Evolutionary conservation across 2,888 invertebrate genomes (phyloP).

Genomic region (Megastigmus dorsalis): DNA sequence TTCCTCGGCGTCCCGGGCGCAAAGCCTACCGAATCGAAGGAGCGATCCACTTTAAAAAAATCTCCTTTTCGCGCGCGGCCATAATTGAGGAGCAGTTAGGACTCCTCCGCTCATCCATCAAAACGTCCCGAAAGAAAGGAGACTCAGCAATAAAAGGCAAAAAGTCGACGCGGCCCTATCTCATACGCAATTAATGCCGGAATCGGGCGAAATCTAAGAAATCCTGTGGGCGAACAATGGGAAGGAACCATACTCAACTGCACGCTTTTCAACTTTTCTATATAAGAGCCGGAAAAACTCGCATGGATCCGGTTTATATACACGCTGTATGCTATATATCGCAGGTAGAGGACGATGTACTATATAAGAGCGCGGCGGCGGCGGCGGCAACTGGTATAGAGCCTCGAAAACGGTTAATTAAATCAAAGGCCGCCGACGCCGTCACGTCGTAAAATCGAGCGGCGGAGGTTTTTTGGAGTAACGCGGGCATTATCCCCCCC

Average conservation of each 20-base stretch:
- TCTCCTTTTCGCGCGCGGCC: conserved; percentile 30
- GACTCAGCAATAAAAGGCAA: conserved; percentile 38
- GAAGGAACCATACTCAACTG: background rate
- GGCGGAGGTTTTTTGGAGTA: conserved; percentile 50
- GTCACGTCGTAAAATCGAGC: conserved; percentile 69
- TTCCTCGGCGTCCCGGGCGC: background rate
- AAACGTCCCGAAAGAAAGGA: too few species aligned
- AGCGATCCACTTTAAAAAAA: conserved; percentile 42
- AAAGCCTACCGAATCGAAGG: too few species aligned
- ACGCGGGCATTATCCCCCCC: conserved; percentile 48
- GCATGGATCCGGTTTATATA: background rate
- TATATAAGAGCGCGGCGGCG: background rate
- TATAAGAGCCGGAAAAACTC: conserved; percentile 25
- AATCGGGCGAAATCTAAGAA: background rate
- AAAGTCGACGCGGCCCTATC: conserved; percentile 13
- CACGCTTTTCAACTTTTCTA: background rate
- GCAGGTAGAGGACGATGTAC: conserved; percentile 15
- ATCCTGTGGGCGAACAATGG: too few species aligned
- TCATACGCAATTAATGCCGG: conserved; percentile 29
- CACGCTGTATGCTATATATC: too few species aligned
- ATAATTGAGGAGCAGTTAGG: conserved; percentile 37
- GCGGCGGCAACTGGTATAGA: background rate
- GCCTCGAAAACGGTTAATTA: conserved; percentile 68
- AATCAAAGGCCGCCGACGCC: conserved; percentile 73
- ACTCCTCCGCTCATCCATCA: conserved; percentile 36